Evolutionary conservation across 2,888 invertebrate genomes (phyloP), one percentile per base, ranked within the genome.

Genomic region (Pemphredon lugubris): DNA sequence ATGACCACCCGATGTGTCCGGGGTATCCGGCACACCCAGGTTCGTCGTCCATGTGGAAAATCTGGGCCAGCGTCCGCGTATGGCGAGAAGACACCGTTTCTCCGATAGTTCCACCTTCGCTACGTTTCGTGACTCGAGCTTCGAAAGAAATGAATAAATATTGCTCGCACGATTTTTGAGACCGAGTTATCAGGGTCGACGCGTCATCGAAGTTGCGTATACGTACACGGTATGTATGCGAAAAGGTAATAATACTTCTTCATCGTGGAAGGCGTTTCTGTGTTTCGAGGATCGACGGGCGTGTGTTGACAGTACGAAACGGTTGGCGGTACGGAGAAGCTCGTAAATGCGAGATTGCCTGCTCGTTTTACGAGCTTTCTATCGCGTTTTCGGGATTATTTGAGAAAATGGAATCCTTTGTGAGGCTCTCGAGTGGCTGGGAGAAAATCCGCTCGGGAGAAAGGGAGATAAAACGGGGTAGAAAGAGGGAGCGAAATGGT

Each of bases 391-490:
- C 84, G 75, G 81, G 75, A 86, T 85, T 86, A 86, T 87, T 87
- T 85, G 84, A 82, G 83, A 86, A 87, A 87, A 87, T 85, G 86
- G 72, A 86, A 87, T 85, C 81, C 83, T 77, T 84, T 78, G 77
- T 59, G 70, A 47, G 71, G 47, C 48, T 30, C 51, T 51, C 54
- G 18, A 51, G 57, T 47, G 67, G 40, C 44, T 55, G 55, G 18
- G 23, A 42, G 30, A 63, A 51, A 55, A 30, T 20, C 34, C 13
- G 50, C 39, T 26, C 21, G 37, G 47, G 39, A 13, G 32, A 32
- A 21, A 16, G 16, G n/a, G 23, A 34, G 32, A 45, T 21, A 32
- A 30, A 54, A 34, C 21, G 34, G 20, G n/a, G 26, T 34, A 37
- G 11, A 13, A 39, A 7, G 39, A n/a, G 18, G 37, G 50, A 21